Evolutionary conservation across 2,888 invertebrate genomes (phyloP).

Genomic region (Spatulosminthurus flaviceps): DNA sequence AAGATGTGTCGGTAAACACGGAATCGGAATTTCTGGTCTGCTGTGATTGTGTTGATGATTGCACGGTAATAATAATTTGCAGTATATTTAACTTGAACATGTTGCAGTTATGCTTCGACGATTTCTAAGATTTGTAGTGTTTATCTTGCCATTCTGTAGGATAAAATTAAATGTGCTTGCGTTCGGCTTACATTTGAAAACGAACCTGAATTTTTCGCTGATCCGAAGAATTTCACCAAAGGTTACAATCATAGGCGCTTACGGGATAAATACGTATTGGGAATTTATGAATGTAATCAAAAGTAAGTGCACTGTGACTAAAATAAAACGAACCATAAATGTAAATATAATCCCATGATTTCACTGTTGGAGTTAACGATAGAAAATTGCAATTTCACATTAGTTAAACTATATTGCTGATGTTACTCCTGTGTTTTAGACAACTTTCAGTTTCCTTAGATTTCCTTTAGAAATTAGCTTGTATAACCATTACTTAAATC

Average conservation of each 20-base stretch:
- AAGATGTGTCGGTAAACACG: constrained; percentile 83
- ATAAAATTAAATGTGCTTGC: constrained; percentile 86
- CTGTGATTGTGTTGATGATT: constrained; percentile 93
- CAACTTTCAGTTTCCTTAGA: too few species aligned
- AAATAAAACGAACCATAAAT: too few species aligned
- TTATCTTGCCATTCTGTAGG: constrained; percentile 70
- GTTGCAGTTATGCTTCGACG: background rate
- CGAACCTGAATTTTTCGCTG: constrained; percentile 69
- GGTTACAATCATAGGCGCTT: constrained; percentile 87
- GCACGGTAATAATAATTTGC: constrained; percentile 71
- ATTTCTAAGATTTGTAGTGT: too few species aligned
- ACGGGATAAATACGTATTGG: constrained; percentile 83
- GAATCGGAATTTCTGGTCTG: constrained; percentile 87
- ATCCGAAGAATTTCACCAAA: constrained; percentile 68
- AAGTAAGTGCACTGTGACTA: constrained; percentile 69
- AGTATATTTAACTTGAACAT: background rate
- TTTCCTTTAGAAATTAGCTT: too few species aligned
- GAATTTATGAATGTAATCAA: constrained; percentile 95
- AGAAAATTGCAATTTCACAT: background rate
- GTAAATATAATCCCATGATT: too few species aligned
- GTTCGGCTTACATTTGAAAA: constrained; percentile 88
- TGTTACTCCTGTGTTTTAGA: too few species aligned
- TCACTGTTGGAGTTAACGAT: constrained; percentile 5
- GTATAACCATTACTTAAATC: too few species aligned
- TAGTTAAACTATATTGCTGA: too few species aligned